Evolutionary conservation across 2,888 invertebrate species (phyloP), one percentile per base, ranked within the genome.

Genomic region (Petrolisthes cinctipes): DNA sequence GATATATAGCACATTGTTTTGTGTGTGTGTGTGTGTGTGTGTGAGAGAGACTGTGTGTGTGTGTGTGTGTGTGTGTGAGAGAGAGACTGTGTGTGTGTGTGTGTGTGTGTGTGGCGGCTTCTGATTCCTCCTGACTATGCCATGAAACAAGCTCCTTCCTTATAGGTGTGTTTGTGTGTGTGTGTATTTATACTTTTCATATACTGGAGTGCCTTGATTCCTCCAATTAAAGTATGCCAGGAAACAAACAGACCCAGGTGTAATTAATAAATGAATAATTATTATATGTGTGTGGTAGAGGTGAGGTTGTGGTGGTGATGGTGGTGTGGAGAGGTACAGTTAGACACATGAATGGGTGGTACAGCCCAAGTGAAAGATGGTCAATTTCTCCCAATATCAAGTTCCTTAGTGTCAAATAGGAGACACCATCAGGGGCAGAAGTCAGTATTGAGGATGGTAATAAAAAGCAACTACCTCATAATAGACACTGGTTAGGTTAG

Each of bases 81-180:
- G 7, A 9, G n/a, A 5, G 11, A n/a, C 4, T 76, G 17, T 23
- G 20, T 37, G 7, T 5, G n/a, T 23, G 20, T 57, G 80, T 80
- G 61, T 80, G 80, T 80, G 61, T 80, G 80, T 61, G 61, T 80
- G 80, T 80, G 61, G 6, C 14, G 61, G 61, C 14, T 6, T 14
- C 14, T 61, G 61, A n/a, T n/a, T 6, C 61, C 61, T 61, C 14
- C 14, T 9, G 61, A 14, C 61, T 61, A 61, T 6, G 61, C 61
- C 14, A 61, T 61, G n/a, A n/a, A n/a, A n/a, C n/a, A n/a, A n/a
- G n/a, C n/a, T n/a, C n/a, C 61, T 6, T 14, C 61, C 61, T 61
- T 61, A 14, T 61, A 9, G 61, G 61, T 71, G 11, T 71, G n/a
- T 61, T 20, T 61, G 11, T 23, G 57, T 61, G 61, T 80, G 61